Percentiles rank a stretch among this genome's conserved stretches.
Evolutionary conservation across 2,113 vertebrate species (phyloP).

Genomic region (Mormyrus iriodes): DNA sequence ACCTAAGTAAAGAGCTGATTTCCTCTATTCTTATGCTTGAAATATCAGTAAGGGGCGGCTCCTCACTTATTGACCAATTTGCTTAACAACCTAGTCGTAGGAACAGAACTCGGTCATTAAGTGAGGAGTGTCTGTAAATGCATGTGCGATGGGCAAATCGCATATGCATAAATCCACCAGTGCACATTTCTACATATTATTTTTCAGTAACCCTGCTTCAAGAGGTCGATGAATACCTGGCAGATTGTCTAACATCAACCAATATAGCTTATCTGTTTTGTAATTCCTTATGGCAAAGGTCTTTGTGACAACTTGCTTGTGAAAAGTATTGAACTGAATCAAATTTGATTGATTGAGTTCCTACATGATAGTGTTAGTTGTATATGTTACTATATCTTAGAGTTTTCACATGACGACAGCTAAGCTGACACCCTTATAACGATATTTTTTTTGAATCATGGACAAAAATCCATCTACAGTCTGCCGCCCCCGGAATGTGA

Average conservation of each 20-base stretch:
- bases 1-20: no score
- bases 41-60: no score
- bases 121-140: no score
- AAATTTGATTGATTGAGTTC: background rate
- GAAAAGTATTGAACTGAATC: background rate
- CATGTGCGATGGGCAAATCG: background rate
- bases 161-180: background rate
- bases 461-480: background rate
- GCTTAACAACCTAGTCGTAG: no score
- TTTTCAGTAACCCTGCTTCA: background rate
- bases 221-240: background rate
- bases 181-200: background rate
- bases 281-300: background rate
- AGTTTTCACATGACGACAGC: background rate
- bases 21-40: no score
- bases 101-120: no score
- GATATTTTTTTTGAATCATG: background rate
- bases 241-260: background rate
- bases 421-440: background rate
- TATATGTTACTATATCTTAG: background rate
- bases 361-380: background rate
- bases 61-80: no score
- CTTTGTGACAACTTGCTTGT: background rate
- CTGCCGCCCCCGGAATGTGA: background rate
- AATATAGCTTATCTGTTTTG: background rate